Conservation (phyloP, 2,888 invertebrate genomes). For the Boloria selene region DNA sequence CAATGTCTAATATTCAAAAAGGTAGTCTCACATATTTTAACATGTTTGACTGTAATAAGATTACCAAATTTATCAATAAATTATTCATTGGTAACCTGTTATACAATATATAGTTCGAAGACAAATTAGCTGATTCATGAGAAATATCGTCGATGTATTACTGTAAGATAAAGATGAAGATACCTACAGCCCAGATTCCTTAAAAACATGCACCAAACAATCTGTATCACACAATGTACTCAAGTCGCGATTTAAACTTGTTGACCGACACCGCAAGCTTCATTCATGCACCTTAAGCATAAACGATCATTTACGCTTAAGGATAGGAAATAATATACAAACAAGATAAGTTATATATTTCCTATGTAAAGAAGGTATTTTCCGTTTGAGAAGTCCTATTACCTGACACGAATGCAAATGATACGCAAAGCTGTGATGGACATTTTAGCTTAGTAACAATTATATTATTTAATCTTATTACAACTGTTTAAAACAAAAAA, state of each 20-base stretch:
- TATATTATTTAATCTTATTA: neutral
- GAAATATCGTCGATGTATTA: neutral
- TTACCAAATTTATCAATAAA: too few relatives aligned
- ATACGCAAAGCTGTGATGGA: constrained; percentile 10
- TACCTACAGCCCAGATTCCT: neutral
- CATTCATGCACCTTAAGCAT: constrained; percentile 25
- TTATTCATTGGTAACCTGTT: too few relatives aligned
- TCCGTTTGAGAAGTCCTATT: constrained; percentile 12
- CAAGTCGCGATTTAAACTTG: constrained; percentile 6
- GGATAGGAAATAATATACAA: neutral
- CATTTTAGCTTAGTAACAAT: constrained; percentile 5
- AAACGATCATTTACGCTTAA: neutral
- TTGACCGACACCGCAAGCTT: constrained; percentile 35
- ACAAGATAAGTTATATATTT: neutral
- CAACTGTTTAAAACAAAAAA: neutral
- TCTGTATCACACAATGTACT: neutral
- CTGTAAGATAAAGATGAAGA: neutral
- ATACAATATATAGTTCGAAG: too few relatives aligned
- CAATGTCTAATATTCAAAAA: neutral
- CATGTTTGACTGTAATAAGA: neutral
- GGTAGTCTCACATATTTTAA: neutral
- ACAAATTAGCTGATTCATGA: too few relatives aligned
- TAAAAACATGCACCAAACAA: constrained; percentile 22
- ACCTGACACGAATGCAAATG: neutral
- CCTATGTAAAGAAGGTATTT: too few relatives aligned